Evolutionary conservation across 2,113 vertebrate species (phyloP).

Genomic region (Corythornis madagascariensis): DNA sequence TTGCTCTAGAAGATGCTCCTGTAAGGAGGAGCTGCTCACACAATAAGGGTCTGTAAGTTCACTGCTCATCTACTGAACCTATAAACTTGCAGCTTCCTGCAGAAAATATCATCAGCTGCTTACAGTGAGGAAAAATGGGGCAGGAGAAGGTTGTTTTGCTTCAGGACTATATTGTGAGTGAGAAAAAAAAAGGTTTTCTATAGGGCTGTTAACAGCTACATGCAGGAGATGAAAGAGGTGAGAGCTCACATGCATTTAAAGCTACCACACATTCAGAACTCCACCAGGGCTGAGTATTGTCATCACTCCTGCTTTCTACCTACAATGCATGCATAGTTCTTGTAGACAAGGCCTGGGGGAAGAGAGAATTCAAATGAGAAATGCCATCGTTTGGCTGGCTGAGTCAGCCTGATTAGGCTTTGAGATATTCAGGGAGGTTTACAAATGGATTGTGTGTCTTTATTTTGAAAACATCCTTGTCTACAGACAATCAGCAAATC

Average conservation of each 20-base stretch:
- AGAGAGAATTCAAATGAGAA: constrained; percentile 48
- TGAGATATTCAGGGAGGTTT: constrained; percentile 42
- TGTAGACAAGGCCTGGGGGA: constrained; percentile 36
- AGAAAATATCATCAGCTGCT: neutral
- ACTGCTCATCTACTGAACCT: neutral
- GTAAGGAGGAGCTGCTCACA: neutral
- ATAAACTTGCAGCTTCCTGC: neutral
- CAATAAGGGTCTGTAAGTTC: neutral
- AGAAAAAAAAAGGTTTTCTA: neutral
- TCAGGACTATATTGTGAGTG: neutral
- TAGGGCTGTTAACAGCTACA: neutral
- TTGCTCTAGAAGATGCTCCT: neutral
- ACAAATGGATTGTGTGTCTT: constrained; percentile 40
- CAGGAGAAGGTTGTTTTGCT: neutral
- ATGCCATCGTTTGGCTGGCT: neutral
- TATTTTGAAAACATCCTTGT: constrained; percentile 58
- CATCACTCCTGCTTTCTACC: neutral
- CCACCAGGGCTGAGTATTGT: neutral
- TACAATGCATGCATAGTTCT: constrained; percentile 26
- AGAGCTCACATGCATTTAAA: neutral
- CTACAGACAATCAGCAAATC: constrained; percentile 39
- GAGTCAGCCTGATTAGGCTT: constrained; percentile 55
- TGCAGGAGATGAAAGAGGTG: neutral
- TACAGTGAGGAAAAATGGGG: neutral
- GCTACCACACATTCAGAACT: neutral